Evolutionary conservation across 2,888 invertebrate genomes (phyloP).

Genomic region (Dendrolimus pini): DNA sequence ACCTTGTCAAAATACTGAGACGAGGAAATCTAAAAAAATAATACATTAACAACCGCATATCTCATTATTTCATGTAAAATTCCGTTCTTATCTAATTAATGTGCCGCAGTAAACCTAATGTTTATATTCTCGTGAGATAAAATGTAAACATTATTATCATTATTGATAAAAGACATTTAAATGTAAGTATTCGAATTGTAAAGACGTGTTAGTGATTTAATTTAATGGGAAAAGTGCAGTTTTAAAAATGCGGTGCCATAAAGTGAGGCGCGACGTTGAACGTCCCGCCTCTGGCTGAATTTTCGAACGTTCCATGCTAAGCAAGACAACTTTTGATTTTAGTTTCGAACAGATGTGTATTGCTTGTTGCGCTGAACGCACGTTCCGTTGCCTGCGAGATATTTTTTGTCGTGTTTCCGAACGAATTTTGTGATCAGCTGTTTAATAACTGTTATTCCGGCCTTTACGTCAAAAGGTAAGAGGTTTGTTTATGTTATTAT

Average conservation of each 20-base stretch:
- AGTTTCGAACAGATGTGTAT: constrained; percentile 33
- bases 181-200: constrained; percentile 28
- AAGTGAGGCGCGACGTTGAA: constrained; percentile 50
- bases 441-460: constrained; percentile 11
- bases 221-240: constrained; percentile 20
- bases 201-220: constrained; percentile 32
- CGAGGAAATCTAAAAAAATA: neutral
- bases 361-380: constrained; percentile 30
- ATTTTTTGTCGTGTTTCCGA: constrained; percentile 20
- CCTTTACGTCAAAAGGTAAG: constrained; percentile 7
- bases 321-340: constrained; percentile 10
- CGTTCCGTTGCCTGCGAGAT: constrained; percentile 17
- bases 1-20: too few species aligned
- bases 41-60: neutral
- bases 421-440: constrained; percentile 27
- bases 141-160: constrained; percentile 32
- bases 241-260: constrained; percentile 56
- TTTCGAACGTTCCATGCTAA: constrained; percentile 11
- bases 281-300: constrained; percentile 41
- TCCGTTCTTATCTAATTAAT: constrained; percentile 33
- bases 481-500: neutral
- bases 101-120: constrained; percentile 5
- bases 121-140: constrained; percentile 8
- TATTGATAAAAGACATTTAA: constrained; percentile 35
- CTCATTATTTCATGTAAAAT: constrained; percentile 34